phyloP scores from a whole-genome alignment of 2,888 invertebrate species.

The Apotomis turbidana region DNA sequence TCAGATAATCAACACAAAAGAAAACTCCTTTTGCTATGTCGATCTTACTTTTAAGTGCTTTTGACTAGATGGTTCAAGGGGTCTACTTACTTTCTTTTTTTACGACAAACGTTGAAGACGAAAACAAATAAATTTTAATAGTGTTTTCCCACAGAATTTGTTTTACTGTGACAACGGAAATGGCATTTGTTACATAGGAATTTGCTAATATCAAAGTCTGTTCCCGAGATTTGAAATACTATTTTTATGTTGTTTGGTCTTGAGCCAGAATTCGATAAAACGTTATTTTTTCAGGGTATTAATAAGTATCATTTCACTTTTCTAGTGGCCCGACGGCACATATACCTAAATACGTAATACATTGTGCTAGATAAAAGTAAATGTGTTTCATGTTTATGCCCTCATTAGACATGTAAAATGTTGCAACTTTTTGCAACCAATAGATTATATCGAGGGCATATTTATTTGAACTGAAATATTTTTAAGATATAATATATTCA shows the following conservation, averaged over 20 bases:
- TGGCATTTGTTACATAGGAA: slow-evolving; percentile 32
- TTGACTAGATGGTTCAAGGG: no score
- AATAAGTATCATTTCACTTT: slow-evolving; percentile 53
- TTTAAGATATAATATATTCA: no score
- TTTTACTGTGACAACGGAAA: slow-evolving; percentile 19
- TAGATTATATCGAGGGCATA: background rate
- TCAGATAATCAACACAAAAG: no score
- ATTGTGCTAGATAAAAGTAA: slow-evolving; percentile 45
- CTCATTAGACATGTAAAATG: slow-evolving; percentile 10
- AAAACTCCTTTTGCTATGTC: no score
- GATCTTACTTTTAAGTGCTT: no score
- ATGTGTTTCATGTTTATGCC: background rate
- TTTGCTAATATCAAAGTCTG: slow-evolving; percentile 39
- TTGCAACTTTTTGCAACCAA: background rate
- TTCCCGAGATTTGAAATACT: slow-evolving; percentile 42
- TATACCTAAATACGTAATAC: slow-evolving; percentile 59
- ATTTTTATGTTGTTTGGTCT: slow-evolving; percentile 46
- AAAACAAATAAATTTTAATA: background rate
- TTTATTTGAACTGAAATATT: no score
- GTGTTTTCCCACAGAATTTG: background rate
- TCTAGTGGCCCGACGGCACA: slow-evolving; percentile 57
- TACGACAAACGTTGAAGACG: background rate
- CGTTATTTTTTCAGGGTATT: slow-evolving; percentile 64
- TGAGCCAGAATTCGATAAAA: slow-evolving; percentile 73
- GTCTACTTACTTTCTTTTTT: no score